Evolutionary conservation across 2,113 vertebrate genomes (phyloP), one percentile per base, ranked within the genome.

Genomic region (Euleptes europaea): DNA sequence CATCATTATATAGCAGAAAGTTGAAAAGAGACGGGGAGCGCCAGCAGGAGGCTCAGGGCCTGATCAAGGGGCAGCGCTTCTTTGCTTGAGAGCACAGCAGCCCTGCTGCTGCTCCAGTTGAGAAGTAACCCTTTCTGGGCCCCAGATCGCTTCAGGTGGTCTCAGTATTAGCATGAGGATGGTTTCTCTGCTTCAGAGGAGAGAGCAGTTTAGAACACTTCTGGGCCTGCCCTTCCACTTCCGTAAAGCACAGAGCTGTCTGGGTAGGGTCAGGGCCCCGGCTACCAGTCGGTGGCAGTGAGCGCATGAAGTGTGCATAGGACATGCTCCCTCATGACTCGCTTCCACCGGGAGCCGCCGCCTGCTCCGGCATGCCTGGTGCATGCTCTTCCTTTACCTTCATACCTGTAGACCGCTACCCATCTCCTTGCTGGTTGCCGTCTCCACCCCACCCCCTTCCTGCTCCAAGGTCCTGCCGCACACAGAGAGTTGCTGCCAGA

Each of bases 401-500:
- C 51, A 54, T 5, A 21, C 54, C 21, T 57, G 17, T 19, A 23
- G 19, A 19, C 54, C 21, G 1, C 13, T 31, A 33, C 13, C 38
- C 35, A 63, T 31, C 10, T 33, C 3, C 26, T 2, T 65, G 82
- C 65, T 12, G 33, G 4, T 75, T 35, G 66, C 14, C 38, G 28
- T 26, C 26, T 28, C 49, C 28, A 14, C 31, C 38, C 8, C 63
- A 47, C 38, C 35, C 76, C 26, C 28, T 28, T 97, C 97, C 71
- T 97, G 88, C 42, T 96, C 97, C 84, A 97, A 92, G 28, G 96
- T 97, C 90, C 97, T 96, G 1, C 96, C 95, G 49, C 97, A 97
- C 2, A 96, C 97, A 0, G 97, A 98, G 9, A 98, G 97, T 6
- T 97, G 95, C 89, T 97, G 96, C 74, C 98, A 95, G 44, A 97